Conservation (phyloP, 1,140 invertebrate species). For the Rhizoglyphus robini region DNA sequence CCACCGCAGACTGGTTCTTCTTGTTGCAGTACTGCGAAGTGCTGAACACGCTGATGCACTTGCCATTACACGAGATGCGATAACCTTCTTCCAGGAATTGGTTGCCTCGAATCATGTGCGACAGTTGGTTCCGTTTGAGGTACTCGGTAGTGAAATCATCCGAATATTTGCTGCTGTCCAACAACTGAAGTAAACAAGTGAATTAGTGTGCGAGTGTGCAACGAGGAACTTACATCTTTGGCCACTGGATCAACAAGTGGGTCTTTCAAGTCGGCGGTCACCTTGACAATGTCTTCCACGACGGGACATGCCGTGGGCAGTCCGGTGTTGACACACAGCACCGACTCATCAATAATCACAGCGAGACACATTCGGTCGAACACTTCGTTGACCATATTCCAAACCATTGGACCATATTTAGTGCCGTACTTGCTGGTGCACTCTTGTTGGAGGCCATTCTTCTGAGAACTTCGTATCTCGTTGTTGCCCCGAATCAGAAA, state of each 20-base stretch:
- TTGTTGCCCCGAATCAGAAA: constrained; percentile 49
- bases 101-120: constrained; percentile 55
- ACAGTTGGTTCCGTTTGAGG: constrained; percentile 45
- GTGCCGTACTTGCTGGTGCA: constrained; percentile 51
- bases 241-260: constrained; percentile 36
- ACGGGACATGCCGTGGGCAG: constrained; percentile 48
- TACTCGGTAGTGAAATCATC: constrained; percentile 49
- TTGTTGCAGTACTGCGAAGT: constrained; percentile 51
- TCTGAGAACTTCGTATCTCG: constrained; percentile 49
- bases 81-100: constrained; percentile 41
- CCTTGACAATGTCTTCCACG: constrained; percentile 41
- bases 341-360: constrained; percentile 47
- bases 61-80: constrained; percentile 42
- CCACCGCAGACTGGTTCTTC: constrained; percentile 48
- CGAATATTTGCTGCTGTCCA: constrained; percentile 28
- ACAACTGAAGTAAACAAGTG: constrained; percentile 31
- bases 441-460: constrained; percentile 49
- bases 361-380: constrained; percentile 56
- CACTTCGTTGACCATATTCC: constrained; percentile 52
- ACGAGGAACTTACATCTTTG: constrained; percentile 44
- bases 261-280: constrained; percentile 48
- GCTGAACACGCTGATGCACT: constrained; percentile 50
- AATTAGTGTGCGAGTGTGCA: constrained; percentile 49
- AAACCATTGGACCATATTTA: constrained; percentile 43
- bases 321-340: constrained; percentile 54